Conservation (phyloP, 2,797 vertebrate species). For the Sylvia borin region DNA sequence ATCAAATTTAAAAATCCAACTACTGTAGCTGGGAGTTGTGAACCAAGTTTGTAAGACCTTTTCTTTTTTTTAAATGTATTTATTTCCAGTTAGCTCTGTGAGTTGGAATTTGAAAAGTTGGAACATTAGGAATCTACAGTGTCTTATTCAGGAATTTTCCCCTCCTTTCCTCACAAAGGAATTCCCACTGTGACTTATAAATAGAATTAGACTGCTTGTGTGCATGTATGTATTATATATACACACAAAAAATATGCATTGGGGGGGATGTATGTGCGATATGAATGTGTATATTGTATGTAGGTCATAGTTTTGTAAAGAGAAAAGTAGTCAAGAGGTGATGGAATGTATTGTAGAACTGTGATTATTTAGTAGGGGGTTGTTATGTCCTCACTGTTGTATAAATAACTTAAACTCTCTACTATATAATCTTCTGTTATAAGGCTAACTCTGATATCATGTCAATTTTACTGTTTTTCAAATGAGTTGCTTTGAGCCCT, state of each 20-base stretch:
- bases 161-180: constrained; percentile 79
- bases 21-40: constrained; percentile 78
- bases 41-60: constrained; percentile 75
- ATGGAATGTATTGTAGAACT: constrained; percentile 78
- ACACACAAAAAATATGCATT: constrained; percentile 80
- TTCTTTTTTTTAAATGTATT: constrained; percentile 69
- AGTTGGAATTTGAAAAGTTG: constrained; percentile 77
- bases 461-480: constrained; percentile 66
- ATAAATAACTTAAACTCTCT: constrained; percentile 75
- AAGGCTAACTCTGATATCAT: constrained; percentile 82
- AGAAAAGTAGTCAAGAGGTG: constrained; percentile 72
- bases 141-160: constrained; percentile 79
- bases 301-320: constrained; percentile 72
- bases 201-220: constrained; percentile 79
- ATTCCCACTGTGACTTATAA: constrained; percentile 84
- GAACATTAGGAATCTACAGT: constrained; percentile 77
- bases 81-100: constrained; percentile 78
- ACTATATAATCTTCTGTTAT: constrained; percentile 73
- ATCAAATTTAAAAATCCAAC: constrained; percentile 74
- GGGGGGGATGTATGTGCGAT: constrained; percentile 74
- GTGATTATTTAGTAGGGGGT: constrained; percentile 75
- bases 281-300: constrained; percentile 76
- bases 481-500: constrained; percentile 63
- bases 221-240: constrained; percentile 79
- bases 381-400: constrained; percentile 73